phyloP scores from a whole-genome alignment of 2,888 invertebrate genomes.

The Cremastinae sp. region DNA sequence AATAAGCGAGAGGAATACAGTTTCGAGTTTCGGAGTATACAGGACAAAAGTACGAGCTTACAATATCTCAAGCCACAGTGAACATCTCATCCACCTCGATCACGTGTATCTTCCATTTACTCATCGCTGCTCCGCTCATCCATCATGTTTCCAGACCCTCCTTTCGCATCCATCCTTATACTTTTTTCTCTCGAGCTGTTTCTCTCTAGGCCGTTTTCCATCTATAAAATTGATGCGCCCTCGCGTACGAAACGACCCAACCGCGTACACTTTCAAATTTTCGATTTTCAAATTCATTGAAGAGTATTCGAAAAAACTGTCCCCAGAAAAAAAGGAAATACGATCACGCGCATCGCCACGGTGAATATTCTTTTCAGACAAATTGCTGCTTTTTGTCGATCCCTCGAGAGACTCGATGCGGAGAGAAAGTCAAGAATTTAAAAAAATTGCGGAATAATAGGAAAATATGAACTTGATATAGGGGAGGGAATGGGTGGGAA shows the following conservation, averaged over 20 bases:
- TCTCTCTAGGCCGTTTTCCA: conserved; percentile 28
- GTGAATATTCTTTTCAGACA: too few species aligned
- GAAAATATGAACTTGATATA: too few species aligned
- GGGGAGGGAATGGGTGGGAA: too few species aligned
- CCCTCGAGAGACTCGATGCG: too few species aligned
- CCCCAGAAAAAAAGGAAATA: too few species aligned
- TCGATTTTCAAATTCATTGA: conserved; percentile 33
- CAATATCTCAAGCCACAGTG: background rate
- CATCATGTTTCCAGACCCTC: conserved; percentile 45
- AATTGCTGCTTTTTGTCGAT: too few species aligned
- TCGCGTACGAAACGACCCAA: conserved; percentile 27
- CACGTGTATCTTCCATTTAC: conserved; percentile 42
- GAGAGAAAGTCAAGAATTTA: too few species aligned
- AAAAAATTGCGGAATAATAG: too few species aligned
- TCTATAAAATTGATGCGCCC: conserved; percentile 42
- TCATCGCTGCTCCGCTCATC: conserved; percentile 29
- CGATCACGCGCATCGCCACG: too few species aligned
- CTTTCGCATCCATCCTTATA: background rate
- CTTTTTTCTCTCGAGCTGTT: background rate
- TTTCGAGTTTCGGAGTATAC: background rate
- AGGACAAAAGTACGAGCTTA: background rate
- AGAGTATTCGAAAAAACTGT: conserved; percentile 1
- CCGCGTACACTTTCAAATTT: background rate
- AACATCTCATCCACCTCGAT: background rate
- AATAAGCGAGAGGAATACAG: conserved; percentile 25